phyloP scores from a whole-genome alignment of 1,140 invertebrate species.

The Monomorium pharaonis region DNA sequence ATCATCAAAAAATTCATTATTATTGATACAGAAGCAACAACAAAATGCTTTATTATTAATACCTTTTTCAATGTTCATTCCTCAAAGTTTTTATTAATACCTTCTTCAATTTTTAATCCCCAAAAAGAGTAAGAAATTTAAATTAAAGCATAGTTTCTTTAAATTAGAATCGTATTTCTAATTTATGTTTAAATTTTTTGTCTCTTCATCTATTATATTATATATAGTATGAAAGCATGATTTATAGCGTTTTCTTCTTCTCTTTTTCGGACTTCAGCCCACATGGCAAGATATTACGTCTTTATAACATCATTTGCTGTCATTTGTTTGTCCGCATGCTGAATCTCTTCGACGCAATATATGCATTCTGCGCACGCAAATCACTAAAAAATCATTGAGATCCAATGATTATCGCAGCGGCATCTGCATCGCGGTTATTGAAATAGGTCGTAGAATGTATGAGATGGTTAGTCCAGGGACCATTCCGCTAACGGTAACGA shows the following conservation, averaged over 20 bases:
- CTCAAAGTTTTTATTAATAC: not conserved
- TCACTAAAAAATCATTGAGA: constrained; percentile 54
- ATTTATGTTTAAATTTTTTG: not conserved
- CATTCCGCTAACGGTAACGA: constrained; percentile 86
- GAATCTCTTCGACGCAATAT: constrained; percentile 2
- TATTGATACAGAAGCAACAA: not conserved
- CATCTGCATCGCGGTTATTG: constrained; percentile 85
- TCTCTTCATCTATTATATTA: not conserved
- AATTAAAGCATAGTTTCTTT: not conserved
- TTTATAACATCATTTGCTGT: not conserved
- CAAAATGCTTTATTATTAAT: not conserved
- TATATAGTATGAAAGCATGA: not conserved
- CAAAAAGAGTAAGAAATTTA: not conserved
- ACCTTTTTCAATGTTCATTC: not conserved
- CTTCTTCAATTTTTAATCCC: not conserved
- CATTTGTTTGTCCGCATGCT: not conserved
- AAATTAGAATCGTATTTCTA: not conserved
- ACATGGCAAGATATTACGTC: not conserved
- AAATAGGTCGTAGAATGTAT: constrained; percentile 83
- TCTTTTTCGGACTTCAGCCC: not conserved
- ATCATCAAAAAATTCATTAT: not conserved
- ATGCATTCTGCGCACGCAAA: not conserved
- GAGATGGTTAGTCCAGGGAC: constrained; percentile 70
- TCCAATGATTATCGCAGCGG: constrained; percentile 84
- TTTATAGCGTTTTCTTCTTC: not conserved